Evolutionary conservation across 2,888 invertebrate genomes (phyloP).

Genomic region (Crocallis elinguaria): DNA sequence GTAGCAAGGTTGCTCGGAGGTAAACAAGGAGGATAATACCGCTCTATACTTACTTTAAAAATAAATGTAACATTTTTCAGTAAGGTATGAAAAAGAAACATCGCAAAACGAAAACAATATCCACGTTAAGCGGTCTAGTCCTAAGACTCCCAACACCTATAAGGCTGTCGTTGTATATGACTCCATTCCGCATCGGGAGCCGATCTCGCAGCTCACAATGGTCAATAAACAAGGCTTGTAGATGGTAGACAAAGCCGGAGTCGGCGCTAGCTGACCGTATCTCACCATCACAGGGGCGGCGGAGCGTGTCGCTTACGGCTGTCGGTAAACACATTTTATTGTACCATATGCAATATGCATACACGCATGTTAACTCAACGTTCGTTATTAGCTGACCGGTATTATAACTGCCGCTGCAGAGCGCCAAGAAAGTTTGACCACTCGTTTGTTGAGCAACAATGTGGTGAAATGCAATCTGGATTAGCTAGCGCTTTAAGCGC

Average conservation of each 20-base stretch:
- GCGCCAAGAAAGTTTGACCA: constrained; percentile 19
- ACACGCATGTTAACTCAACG: constrained; percentile 57
- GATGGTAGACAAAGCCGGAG: constrained; percentile 72
- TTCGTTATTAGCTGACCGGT: constrained; percentile 36
- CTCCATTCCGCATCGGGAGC: constrained; percentile 67
- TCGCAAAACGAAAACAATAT: constrained; percentile 26
- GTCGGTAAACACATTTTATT: constrained; percentile 72
- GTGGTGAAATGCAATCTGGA: constrained; percentile 24
- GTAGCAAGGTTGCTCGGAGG: too few species aligned
- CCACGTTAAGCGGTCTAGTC: constrained; percentile 28
- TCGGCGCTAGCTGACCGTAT: constrained; percentile 62
- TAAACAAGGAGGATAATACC: too few species aligned
- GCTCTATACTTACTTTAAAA: too few species aligned
- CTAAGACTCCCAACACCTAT: constrained; percentile 28
- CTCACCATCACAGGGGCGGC: constrained; percentile 69
- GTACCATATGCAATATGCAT: constrained; percentile 71
- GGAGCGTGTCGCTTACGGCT: constrained; percentile 74
- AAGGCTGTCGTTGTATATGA: constrained; percentile 60
- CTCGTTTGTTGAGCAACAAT: constrained; percentile 17
- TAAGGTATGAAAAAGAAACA: constrained; percentile 16
- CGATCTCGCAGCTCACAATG: constrained; percentile 70
- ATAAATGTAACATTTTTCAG: background rate
- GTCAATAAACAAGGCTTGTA: constrained; percentile 77
- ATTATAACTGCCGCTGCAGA: constrained; percentile 27
- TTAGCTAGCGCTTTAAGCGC: constrained; percentile 8